Evolutionary conservation across 2,113 vertebrate species (phyloP), one percentile per base, ranked within the genome.

Genomic region (Ardeotis arabs): DNA sequence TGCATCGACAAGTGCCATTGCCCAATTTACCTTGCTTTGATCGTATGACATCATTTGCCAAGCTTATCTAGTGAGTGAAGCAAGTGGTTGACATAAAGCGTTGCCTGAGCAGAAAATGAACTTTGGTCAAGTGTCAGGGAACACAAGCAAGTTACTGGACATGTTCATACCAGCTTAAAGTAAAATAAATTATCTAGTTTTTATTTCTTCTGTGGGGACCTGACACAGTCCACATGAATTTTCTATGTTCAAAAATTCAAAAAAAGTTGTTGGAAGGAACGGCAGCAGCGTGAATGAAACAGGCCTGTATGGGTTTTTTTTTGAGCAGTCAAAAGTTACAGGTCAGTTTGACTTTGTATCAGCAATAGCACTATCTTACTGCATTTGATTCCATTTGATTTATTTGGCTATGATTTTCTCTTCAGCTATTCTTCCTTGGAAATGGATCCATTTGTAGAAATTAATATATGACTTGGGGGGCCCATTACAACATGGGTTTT

Each of bases 381-480:
- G 25, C 63, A 45, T 76, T 75, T 88, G 45, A 63, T 86, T 80
- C 21, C 33, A 58, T 93, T 89, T 84, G n/a, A 73, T 93, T 93
- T 93, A 68, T 25, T 45, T 95, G 60, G 37, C 44, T 93, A 20
- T 73, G 55, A 62, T 96, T 91, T 90, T 74, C n/a, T 93, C 64
- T 80, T 86, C 60, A 93, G 33, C 28, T 59, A 19, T 84, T 67
- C 69, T 95, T 37, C 60, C 29, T 14, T 66, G 63, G n/a, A 93
- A 94, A 77, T 58, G 44, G 67, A 59, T 56, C 68, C 45, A 79
- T 85, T 96, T 17, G 2, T 21, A 64, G 68, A 80, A 58, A 10
- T 73, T n/a, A 96, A 44, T 50, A 33, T 70, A n/a, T 52, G 45
- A 12, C 53, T 53, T 68, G 35, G 1, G 17, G 24, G 28, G 95